phyloP scores from a whole-genome alignment of 2,888 invertebrate genomes.

The Eupithecia insigniata region DNA sequence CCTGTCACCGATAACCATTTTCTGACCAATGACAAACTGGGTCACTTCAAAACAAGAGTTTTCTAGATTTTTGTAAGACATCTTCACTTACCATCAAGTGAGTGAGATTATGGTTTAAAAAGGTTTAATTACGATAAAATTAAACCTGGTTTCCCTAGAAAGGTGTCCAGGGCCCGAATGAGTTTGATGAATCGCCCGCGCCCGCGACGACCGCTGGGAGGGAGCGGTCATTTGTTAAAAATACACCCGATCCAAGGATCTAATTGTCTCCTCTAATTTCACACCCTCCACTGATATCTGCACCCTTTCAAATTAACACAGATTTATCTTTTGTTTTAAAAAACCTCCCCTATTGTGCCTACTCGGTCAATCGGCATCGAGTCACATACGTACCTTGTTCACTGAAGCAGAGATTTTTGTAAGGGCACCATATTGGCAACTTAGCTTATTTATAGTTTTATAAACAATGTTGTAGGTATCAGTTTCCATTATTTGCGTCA shows the following conservation, averaged over 20 bases:
- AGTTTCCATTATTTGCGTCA: not conserved
- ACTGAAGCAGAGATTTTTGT: not conserved
- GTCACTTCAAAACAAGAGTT: not conserved
- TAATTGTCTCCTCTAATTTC: slow-evolving; percentile 85
- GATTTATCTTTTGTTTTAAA: slow-evolving; percentile 57
- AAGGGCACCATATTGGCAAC: not conserved
- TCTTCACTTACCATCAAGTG: too few species aligned
- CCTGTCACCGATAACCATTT: too few species aligned
- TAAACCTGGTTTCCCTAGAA: slow-evolving; percentile 12
- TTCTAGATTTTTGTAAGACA: too few species aligned
- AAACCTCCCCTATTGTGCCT: slow-evolving; percentile 35
- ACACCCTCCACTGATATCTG: slow-evolving; percentile 80
- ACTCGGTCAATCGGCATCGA: not conserved
- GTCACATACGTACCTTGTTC: slow-evolving; percentile 12
- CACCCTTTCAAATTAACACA: slow-evolving; percentile 69
- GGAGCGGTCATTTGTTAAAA: slow-evolving; percentile 83
- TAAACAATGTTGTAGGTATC: not conserved
- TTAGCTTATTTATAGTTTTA: not conserved
- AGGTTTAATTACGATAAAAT: too few species aligned
- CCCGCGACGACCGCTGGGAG: slow-evolving; percentile 51
- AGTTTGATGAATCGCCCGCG: slow-evolving; percentile 83
- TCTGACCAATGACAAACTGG: not conserved
- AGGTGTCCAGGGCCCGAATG: slow-evolving; percentile 72
- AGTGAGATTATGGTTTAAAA: too few species aligned
- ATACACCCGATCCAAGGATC: slow-evolving; percentile 83